Percentiles rank a stretch among this genome's conserved stretches.
Evolutionary conservation across 2,888 invertebrate genomes (phyloP).

Genomic region (Hydraecia micacea): DNA sequence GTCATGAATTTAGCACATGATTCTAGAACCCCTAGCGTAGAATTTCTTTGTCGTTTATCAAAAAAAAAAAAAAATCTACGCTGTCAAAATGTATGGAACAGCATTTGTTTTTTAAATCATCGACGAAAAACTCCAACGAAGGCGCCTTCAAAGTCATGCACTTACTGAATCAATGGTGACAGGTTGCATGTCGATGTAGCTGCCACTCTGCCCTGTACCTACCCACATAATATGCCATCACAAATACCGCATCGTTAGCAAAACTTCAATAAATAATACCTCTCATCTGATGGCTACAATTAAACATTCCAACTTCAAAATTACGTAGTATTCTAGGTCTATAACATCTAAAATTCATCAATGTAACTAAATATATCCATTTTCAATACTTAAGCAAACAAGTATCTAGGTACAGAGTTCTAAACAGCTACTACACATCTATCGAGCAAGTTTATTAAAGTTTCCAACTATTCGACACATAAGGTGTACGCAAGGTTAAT

Average conservation of each 20-base stretch:
- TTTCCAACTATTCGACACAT: slow-evolving; percentile 52
- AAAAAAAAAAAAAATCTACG: too few relatives aligned
- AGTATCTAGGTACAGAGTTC: slow-evolving; percentile 14
- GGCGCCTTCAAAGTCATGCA: not conserved
- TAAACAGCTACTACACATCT: slow-evolving; percentile 26
- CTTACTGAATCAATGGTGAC: not conserved
- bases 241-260: slow-evolving; percentile 12
- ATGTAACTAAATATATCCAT: not conserved
- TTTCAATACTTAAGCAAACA: slow-evolving; percentile 21
- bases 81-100: not conserved
- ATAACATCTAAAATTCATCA: slow-evolving; percentile 17
- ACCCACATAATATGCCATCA: slow-evolving; percentile 5
- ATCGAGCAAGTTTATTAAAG: slow-evolving; percentile 54
- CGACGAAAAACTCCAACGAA: not conserved
- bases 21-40: not conserved
- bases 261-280: not conserved
- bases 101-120: not conserved
- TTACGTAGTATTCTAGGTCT: slow-evolving; percentile 1
- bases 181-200: not conserved
- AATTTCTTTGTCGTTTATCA: too few relatives aligned
- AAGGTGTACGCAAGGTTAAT: slow-evolving; percentile 64
- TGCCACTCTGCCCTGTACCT: slow-evolving; percentile 1
- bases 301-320: not conserved
- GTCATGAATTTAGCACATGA: not conserved
- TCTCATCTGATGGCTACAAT: not conserved